Conservation (phyloP, 1,140 invertebrate species). For the Camponotus floridanus region DNA sequence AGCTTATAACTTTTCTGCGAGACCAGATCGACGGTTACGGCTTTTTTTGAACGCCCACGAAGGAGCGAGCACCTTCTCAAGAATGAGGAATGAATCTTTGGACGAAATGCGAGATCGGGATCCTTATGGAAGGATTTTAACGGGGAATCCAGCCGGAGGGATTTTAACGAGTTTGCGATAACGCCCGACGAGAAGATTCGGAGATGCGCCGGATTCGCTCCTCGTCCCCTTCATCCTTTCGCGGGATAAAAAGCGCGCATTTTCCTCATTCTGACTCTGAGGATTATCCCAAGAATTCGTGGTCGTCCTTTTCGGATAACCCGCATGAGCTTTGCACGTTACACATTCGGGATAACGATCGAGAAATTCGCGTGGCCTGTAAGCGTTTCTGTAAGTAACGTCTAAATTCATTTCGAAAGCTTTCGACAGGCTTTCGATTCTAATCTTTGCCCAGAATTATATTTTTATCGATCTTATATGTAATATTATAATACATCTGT, state of each 20-base stretch:
- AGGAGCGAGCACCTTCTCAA: constrained; percentile 23
- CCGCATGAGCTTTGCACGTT: constrained; percentile 59
- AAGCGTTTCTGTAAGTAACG: background rate
- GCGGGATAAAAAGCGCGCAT: constrained; percentile 17
- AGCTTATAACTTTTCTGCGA: constrained; percentile 75
- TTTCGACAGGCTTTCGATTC: constrained; percentile 12
- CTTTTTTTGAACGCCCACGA: constrained; percentile 44
- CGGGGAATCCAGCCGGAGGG: constrained; percentile 57
- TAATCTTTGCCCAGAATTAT: background rate
- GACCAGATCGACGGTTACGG: constrained; percentile 43
- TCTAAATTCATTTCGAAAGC: constrained; percentile 24
- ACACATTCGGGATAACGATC: constrained; percentile 22
- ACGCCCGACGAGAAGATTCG: constrained; percentile 58
- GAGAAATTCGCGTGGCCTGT: constrained; percentile 28
- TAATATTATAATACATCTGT: background rate
- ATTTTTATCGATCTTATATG: background rate
- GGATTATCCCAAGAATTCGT: constrained; percentile 52
- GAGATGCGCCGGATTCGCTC: background rate
- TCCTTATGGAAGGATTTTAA: constrained; percentile 58
- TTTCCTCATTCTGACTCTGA: constrained; percentile 38
- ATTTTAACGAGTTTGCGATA: constrained; percentile 76
- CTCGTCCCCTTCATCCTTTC: background rate
- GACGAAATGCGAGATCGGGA: constrained; percentile 59
- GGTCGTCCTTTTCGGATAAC: constrained; percentile 36
- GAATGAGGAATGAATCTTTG: constrained; percentile 72